A percentile compares a stretch with the other conserved stretches of the same genome.
Evolutionary conservation across 2,113 vertebrate species (phyloP).

Genomic region (Phyllostomus discolor): DNA sequence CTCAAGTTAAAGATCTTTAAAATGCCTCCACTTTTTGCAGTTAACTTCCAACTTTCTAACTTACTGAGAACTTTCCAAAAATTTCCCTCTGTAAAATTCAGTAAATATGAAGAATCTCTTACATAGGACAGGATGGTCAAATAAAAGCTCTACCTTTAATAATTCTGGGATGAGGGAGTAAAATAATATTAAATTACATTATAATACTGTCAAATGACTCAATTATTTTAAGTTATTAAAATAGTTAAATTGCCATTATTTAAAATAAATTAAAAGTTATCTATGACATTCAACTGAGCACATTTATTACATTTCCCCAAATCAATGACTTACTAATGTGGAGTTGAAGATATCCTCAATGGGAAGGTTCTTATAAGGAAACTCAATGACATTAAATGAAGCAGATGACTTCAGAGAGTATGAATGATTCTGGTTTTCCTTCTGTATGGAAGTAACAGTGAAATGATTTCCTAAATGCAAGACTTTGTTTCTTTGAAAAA

Average conservation of each 20-base stretch:
- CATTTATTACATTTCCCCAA: not conserved
- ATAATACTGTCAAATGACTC: not conserved
- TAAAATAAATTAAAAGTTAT: not conserved
- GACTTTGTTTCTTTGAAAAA: not conserved
- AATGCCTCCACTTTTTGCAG: not conserved
- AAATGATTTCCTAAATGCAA: not conserved
- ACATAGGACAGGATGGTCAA: not conserved
- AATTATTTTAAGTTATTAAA: not conserved
- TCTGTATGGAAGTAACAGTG: constrained; percentile 75
- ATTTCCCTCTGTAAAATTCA: not conserved
- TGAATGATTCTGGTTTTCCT: constrained; percentile 94
- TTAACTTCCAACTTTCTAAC: not conserved
- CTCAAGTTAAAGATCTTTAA: constrained; percentile 15
- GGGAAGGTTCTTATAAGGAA: constrained; percentile 94
- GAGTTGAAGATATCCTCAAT: constrained; percentile 89
- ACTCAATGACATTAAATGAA: constrained; percentile 93
- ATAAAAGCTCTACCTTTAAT: not conserved
- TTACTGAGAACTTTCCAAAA: not conserved
- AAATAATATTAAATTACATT: not conserved
- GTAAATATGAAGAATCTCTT: not conserved
- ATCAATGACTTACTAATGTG: constrained; percentile 85
- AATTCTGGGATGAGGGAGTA: not conserved
- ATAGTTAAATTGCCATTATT: not conserved
- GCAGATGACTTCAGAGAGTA: constrained; percentile 90
- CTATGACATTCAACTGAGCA: not conserved